Conservation (phyloP, 2,797 vertebrate species). For the Rhynchotus rufescens region DNA sequence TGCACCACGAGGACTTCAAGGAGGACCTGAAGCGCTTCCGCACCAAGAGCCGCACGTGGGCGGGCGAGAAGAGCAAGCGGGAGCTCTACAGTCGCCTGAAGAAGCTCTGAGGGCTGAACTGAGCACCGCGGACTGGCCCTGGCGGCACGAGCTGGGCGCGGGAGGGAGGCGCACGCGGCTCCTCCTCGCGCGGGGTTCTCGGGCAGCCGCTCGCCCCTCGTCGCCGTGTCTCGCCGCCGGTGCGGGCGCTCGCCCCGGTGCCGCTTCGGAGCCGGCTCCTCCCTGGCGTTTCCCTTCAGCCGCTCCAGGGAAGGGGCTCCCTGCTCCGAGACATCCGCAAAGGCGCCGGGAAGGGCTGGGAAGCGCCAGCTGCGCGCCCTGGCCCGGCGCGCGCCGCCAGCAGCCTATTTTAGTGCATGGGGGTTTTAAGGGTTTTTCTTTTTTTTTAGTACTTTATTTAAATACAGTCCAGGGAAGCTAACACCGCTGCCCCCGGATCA, state of each 20-base stretch:
- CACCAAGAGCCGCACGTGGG: constrained; percentile 94
- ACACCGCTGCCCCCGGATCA: neutral
- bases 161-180: neutral
- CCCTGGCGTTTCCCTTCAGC: neutral
- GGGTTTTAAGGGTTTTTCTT: neutral
- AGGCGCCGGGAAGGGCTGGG: neutral
- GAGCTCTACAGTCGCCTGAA: constrained; percentile 95
- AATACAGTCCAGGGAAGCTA: constrained; percentile 59
- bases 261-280: neutral
- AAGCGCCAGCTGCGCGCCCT: accelerated
- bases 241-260: too few species aligned
- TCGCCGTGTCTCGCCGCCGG: neutral
- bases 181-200: neutral
- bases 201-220: accelerated
- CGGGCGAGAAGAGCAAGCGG: constrained; percentile 93
- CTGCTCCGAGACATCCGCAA: neutral
- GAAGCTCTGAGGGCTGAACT: constrained; percentile 85
- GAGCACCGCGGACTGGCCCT: neutral
- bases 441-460: constrained; percentile 57
- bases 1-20: constrained; percentile 94
- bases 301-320: neutral
- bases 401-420: neutral
- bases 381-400: neutral
- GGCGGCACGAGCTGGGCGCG: neutral
- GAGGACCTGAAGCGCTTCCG: constrained; percentile 92